Conservation (phyloP, 2,113 vertebrate genomes). For the Ochotona curzoniae region DNA sequence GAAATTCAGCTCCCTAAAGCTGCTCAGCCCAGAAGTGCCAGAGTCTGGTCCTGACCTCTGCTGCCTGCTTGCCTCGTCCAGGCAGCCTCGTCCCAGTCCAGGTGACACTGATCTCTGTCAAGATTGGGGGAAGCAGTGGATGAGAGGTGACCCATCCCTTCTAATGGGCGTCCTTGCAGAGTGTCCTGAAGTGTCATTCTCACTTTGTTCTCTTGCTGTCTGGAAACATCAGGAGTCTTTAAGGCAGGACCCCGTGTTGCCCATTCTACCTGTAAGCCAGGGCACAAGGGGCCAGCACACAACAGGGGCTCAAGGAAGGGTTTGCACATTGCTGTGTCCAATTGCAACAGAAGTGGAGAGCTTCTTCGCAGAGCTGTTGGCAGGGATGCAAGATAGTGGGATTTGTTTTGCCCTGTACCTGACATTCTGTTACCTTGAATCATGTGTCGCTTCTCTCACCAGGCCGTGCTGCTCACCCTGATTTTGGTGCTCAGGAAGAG, state of each 20-base stretch:
- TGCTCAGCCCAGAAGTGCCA: background rate
- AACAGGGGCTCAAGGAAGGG: background rate
- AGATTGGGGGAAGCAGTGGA: background rate
- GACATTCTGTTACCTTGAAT: background rate
- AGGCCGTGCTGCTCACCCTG: slow-evolving; percentile 84
- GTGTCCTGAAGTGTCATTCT: background rate
- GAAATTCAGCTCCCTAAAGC: background rate
- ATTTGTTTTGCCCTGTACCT: background rate
- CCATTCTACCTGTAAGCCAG: background rate
- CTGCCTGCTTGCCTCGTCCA: background rate
- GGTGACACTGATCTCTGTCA: background rate
- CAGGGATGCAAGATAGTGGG: background rate
- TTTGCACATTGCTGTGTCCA: background rate
- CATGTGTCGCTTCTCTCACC: slow-evolving; percentile 67
- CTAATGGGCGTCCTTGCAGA: background rate
- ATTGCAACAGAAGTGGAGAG: background rate
- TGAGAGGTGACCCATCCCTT: background rate
- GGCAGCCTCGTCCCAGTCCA: no score
- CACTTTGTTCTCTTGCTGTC: background rate
- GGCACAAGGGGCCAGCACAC: background rate
- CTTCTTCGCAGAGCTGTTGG: background rate
- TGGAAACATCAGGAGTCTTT: background rate
- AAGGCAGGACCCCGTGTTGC: background rate
- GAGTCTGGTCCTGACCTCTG: background rate
- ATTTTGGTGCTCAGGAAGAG: slow-evolving; percentile 83